A percentile compares a stretch with the other conserved stretches of the same genome.
Evolutionary conservation across 2,888 invertebrate genomes (phyloP).

Genomic region (Tipula confusa): DNA sequence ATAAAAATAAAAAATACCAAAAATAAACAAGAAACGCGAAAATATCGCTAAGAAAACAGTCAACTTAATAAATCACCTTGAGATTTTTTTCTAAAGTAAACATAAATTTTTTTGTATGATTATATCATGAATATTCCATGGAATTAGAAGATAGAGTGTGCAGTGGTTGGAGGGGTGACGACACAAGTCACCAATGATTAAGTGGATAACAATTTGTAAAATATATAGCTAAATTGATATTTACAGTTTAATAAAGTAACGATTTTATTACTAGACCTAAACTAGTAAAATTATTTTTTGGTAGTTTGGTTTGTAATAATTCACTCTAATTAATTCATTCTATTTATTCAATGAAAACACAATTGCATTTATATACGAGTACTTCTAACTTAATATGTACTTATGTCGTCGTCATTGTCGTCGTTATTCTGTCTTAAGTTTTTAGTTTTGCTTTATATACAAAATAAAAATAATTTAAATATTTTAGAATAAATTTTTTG

Average conservation of each 20-base stretch:
- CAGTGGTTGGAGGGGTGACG: background rate
- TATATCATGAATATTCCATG: constrained; percentile 1
- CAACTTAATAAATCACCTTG: constrained; percentile 20
- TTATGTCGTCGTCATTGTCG: background rate
- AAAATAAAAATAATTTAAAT: constrained; percentile 4
- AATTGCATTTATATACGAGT: background rate
- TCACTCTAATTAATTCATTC: background rate
- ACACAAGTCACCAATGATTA: background rate
- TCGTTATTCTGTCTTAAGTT: background rate
- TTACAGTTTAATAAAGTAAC: background rate
- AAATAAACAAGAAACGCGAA: constrained; percentile 12
- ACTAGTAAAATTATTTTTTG: background rate
- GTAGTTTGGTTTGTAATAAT: background rate
- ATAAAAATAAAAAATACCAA: no score
- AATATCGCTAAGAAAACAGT: constrained; percentile 9
- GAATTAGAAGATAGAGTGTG: constrained; percentile 4
- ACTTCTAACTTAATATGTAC: background rate
- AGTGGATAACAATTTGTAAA: background rate
- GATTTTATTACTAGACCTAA: background rate
- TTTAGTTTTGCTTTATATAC: background rate
- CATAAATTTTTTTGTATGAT: background rate
- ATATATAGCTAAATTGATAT: background rate
- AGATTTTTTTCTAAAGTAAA: constrained; percentile 12
- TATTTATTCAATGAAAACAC: background rate
- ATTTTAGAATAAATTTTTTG: constrained; percentile 12